These are phyloP conservation scores for Clistopyga incitator DNA, from an alignment of 2,888 invertebrate species.

Conservation along the genomic window DNA sequence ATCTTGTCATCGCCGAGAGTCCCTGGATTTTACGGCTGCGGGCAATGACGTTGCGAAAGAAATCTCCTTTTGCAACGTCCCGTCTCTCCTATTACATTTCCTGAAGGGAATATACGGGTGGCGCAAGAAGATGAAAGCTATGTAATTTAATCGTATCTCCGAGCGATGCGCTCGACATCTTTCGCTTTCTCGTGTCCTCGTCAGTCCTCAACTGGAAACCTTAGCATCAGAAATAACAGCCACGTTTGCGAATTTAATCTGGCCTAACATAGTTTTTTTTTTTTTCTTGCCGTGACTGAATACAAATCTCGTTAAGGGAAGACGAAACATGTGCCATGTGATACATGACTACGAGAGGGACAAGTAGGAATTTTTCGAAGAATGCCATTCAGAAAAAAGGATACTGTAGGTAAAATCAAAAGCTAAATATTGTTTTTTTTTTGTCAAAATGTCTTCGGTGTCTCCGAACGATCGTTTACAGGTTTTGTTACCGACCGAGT, in stretches of 20 bases:
- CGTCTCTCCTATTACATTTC: conserved; percentile 31
- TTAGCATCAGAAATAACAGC: background rate
- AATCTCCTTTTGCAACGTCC: conserved; percentile 12
- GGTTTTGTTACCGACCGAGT: too few species aligned
- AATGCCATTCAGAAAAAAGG: too few species aligned
- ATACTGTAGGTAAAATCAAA: too few species aligned
- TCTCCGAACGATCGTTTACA: too few species aligned
- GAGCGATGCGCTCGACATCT: background rate
- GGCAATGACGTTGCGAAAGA: background rate
- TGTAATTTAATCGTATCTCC: conserved; percentile 35
- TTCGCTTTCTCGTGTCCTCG: background rate
- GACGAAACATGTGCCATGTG: too few species aligned
- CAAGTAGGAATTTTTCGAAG: too few species aligned
- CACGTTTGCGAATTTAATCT: background rate
- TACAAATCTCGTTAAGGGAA: background rate
- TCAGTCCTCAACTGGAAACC: background rate
- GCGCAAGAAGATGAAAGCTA: conserved; percentile 10
- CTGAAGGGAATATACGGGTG: background rate
- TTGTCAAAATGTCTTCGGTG: too few species aligned
- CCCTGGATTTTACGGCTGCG: background rate
- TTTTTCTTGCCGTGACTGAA: background rate
- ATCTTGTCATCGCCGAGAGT: background rate
- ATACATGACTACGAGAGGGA: too few species aligned
- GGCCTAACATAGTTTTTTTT: background rate
- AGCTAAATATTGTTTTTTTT: too few species aligned